Evolutionary conservation across 2,113 vertebrate genomes (phyloP).

Genomic region (Benthochromis sp.): DNA sequence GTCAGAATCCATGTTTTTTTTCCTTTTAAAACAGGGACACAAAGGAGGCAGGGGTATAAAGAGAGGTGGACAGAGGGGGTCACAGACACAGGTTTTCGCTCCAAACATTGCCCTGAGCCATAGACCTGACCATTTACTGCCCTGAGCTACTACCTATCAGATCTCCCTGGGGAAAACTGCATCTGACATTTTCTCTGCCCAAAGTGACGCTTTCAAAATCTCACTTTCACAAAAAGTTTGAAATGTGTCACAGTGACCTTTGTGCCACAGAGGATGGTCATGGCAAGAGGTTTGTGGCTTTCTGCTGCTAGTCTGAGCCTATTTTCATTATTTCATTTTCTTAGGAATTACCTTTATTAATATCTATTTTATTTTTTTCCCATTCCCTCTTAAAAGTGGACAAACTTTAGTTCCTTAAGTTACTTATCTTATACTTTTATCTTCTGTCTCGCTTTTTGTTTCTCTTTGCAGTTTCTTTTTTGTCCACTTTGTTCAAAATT

Average conservation of each 20-base stretch:
- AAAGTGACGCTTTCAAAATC: constrained; percentile 14
- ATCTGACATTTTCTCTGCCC: background rate
- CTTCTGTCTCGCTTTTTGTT: background rate
- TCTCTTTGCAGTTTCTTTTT: background rate
- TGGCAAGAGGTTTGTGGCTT: background rate
- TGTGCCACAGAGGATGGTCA: background rate
- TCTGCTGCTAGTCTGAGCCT: background rate
- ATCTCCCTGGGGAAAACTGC: background rate
- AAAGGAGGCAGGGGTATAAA: background rate
- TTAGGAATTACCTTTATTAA: background rate
- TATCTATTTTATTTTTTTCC: background rate
- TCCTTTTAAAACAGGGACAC: background rate
- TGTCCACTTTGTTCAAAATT: rapidly evolving
- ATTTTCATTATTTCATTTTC: background rate
- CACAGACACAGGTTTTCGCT: background rate
- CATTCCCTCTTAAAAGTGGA: background rate
- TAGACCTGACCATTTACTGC: background rate
- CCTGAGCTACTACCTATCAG: background rate
- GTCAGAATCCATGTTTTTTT: background rate
- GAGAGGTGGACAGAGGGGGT: background rate
- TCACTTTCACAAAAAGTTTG: background rate
- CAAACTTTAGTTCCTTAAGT: background rate
- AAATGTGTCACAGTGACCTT: constrained; percentile 1
- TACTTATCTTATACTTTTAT: background rate
- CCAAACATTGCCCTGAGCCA: background rate